Percentiles rank a stretch among this genome's conserved stretches.
phyloP scores from a whole-genome alignment of 1,140 invertebrate genomes.

The Solen grandis region DNA sequence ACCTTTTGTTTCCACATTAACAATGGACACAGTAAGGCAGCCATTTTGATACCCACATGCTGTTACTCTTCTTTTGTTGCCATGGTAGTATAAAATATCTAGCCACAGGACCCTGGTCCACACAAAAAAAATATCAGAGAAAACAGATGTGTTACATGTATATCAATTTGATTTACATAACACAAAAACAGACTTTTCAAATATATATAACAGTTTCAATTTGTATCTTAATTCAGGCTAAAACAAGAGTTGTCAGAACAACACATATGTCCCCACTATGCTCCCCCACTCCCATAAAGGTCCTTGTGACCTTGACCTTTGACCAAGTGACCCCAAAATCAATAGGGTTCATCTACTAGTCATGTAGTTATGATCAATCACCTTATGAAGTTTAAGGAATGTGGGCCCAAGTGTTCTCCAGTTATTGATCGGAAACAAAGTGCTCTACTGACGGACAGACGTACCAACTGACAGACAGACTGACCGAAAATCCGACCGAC shows the following conservation, averaged over 20 bases:
- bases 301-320: too few relatives aligned
- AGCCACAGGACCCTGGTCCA: slow-evolving; percentile 42
- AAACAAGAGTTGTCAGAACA: too few relatives aligned
- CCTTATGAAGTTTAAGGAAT: too few relatives aligned
- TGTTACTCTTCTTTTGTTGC: slow-evolving; percentile 32
- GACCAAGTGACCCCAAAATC: too few relatives aligned
- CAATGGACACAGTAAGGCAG: slow-evolving; percentile 25
- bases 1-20: slow-evolving; percentile 33
- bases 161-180: not conserved
- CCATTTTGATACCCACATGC: slow-evolving; percentile 45
- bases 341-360: too few relatives aligned
- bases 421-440: too few relatives aligned
- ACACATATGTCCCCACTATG: not conserved
- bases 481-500: not conserved
- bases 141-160: not conserved
- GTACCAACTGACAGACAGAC: not conserved
- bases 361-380: too few relatives aligned
- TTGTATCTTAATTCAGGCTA: not conserved
- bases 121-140: not conserved
- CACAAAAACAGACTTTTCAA: not conserved
- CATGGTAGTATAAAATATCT: slow-evolving; percentile 36
- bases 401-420: too few relatives aligned
- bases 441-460: too few relatives aligned
- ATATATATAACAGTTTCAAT: not conserved
- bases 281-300: not conserved